Evolutionary conservation across 2,888 invertebrate species (phyloP).

Genomic region (Tetragnatha montana): DNA sequence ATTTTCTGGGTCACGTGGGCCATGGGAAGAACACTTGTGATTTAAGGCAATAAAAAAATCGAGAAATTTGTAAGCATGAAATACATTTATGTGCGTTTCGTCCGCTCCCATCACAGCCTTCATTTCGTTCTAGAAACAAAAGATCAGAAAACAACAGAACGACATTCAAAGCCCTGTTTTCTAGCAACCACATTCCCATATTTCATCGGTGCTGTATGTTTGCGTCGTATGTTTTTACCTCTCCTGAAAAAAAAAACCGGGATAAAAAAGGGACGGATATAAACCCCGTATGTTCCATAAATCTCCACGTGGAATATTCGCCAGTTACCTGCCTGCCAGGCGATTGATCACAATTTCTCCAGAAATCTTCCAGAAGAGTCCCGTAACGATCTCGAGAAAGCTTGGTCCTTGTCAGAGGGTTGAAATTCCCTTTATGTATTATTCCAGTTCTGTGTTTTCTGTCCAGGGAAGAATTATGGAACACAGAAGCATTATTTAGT

Average conservation of each 20-base stretch:
- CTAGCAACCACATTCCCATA: conserved; percentile 13
- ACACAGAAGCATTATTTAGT: conserved; percentile 26
- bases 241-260: not conserved
- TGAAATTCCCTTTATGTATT: conserved; percentile 9
- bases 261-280: not conserved
- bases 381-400: conserved; percentile 6
- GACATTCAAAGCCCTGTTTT: not conserved
- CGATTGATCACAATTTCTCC: conserved; percentile 33
- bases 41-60: not conserved
- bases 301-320: conserved; percentile 19
- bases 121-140: not conserved
- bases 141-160: not conserved
- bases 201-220: conserved; percentile 16
- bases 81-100: not conserved
- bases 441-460: conserved; percentile 6
- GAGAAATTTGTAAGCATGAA: not conserved
- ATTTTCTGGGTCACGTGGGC: no score
- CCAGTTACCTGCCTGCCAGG: conserved; percentile 11
- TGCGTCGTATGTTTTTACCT: not conserved
- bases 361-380: not conserved
- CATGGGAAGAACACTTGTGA: not conserved
- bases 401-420: not conserved
- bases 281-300: conserved; percentile 11
- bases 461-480: not conserved
- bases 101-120: not conserved